Evolutionary conservation across 2,888 invertebrate species (phyloP).

Genomic region (Hirtodrosophila trivittata): DNA sequence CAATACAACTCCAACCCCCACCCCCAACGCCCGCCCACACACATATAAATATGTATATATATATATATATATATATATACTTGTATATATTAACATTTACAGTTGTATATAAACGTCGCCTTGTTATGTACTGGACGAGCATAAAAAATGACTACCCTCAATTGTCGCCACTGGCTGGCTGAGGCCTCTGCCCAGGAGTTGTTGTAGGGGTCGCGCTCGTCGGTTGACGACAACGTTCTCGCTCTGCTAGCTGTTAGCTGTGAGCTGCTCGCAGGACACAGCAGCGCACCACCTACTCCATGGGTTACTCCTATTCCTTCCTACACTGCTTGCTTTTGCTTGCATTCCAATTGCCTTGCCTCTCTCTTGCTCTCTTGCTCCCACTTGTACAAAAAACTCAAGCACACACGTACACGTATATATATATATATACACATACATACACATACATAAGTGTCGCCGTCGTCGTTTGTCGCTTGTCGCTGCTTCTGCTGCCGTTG

Average conservation of each 20-base stretch:
- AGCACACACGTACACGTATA: constrained; percentile 20
- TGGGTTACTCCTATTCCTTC: constrained; percentile 27
- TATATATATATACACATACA: constrained; percentile 14
- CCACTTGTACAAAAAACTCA: constrained; percentile 2
- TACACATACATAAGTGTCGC: constrained; percentile 62
- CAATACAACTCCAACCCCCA: not conserved
- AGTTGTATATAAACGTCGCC: constrained; percentile 12
- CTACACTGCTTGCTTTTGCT: constrained; percentile 39
- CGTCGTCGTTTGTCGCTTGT: constrained; percentile 53
- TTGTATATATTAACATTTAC: too few relatives aligned
- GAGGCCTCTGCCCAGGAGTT: constrained; percentile 8
- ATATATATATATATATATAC: constrained; percentile 2
- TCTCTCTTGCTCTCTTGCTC: constrained; percentile 20
- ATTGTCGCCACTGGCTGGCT: constrained; percentile 62
- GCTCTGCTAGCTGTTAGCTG: constrained; percentile 23
- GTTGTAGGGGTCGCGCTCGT: constrained; percentile 44
- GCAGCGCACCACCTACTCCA: constrained; percentile 28
- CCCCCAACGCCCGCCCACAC: not conserved
- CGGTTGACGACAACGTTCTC: constrained; percentile 35
- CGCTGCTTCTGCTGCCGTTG: constrained; percentile 33
- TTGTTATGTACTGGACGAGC: constrained; percentile 38
- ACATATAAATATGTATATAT: constrained; percentile 5
- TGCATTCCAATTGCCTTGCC: constrained; percentile 47
- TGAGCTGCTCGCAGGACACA: constrained; percentile 13
- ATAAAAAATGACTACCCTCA: constrained; percentile 67